A percentile compares a stretch with the other conserved stretches of the same genome.
Conservation (phyloP, 64 coral and sea anemone genomes). For the Hydrozoanthus tunicans region DNA sequence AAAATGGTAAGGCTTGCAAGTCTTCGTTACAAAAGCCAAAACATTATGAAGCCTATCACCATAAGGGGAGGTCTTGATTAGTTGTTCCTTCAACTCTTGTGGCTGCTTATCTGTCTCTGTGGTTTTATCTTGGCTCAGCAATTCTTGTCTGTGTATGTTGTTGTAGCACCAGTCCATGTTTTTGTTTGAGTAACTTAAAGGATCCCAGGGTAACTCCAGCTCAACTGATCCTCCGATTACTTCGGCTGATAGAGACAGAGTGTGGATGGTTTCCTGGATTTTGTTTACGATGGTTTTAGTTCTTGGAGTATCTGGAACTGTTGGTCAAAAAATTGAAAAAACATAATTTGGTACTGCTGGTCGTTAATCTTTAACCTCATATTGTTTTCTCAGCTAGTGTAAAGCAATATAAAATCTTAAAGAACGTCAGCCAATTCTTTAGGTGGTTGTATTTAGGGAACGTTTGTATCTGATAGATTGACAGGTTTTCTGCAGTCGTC, state of each 20-base stretch:
- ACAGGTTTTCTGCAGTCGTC: too few species aligned
- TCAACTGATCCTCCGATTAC: slow-evolving; percentile 23
- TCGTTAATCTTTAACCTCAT: neutral
- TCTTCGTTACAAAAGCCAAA: slow-evolving; percentile 2
- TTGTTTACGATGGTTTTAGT: neutral
- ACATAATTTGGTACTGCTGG: neutral
- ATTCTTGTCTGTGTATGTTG: neutral
- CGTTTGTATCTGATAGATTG: too few species aligned
- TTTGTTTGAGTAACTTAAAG: slow-evolving; percentile 27
- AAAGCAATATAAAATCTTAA: neutral
- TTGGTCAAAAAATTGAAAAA: slow-evolving; percentile 3
- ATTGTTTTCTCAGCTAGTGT: neutral
- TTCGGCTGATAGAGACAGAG: slow-evolving; percentile 7
- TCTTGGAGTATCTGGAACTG: slow-evolving; percentile 44
- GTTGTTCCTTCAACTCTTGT: slow-evolving; percentile 7
- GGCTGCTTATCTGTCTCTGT: neutral
- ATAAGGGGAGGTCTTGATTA: slow-evolving; percentile 22
- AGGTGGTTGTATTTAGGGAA: too few species aligned
- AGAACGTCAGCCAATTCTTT: too few species aligned
- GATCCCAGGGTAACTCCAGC: slow-evolving; percentile 42
- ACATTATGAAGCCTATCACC: slow-evolving; percentile 26
- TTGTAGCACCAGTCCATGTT: slow-evolving; percentile 36
- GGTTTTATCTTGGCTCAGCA: neutral
- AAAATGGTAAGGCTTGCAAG: slow-evolving; percentile 5
- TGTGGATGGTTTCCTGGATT: slow-evolving; percentile 18